These are phyloP conservation scores for Connochaetes taurinus DNA, from an alignment of 2,113 vertebrate genomes.

Conservation along the genomic window DNA sequence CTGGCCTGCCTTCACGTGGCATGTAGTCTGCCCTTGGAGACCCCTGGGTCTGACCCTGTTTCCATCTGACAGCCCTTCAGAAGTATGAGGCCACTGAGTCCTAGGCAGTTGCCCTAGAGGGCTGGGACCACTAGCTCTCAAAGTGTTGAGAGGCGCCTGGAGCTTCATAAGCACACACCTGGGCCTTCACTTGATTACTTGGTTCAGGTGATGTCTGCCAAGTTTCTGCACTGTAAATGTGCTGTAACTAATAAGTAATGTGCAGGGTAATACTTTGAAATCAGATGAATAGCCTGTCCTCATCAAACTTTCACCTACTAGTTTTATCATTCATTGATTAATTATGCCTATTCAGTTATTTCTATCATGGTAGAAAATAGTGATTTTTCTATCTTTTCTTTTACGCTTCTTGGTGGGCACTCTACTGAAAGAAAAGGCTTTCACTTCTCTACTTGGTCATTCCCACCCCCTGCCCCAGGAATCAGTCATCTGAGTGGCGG, in stretches of 20 bases:
- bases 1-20: neutral
- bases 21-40: neutral
- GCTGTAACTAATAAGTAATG: neutral
- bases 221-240: neutral
- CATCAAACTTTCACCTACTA: accelerated
- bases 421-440: neutral
- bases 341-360: neutral
- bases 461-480: accelerated
- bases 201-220: neutral
- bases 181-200: neutral
- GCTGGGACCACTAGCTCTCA: neutral
- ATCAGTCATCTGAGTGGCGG: too few relatives aligned
- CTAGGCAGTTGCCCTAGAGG: neutral
- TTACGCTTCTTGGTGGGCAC: neutral
- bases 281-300: neutral
- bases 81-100: neutral
- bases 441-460: neutral
- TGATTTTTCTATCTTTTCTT: neutral
- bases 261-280: neutral
- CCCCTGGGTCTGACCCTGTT: neutral
- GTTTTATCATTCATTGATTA: too few relatives aligned
- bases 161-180: neutral
- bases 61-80: neutral
- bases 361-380: neutral
- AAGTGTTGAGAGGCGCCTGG: neutral